Evolutionary conservation across 1,140 invertebrate genomes (phyloP), one percentile per base, ranked within the genome.

Genomic region (Bradysia coprophila): DNA sequence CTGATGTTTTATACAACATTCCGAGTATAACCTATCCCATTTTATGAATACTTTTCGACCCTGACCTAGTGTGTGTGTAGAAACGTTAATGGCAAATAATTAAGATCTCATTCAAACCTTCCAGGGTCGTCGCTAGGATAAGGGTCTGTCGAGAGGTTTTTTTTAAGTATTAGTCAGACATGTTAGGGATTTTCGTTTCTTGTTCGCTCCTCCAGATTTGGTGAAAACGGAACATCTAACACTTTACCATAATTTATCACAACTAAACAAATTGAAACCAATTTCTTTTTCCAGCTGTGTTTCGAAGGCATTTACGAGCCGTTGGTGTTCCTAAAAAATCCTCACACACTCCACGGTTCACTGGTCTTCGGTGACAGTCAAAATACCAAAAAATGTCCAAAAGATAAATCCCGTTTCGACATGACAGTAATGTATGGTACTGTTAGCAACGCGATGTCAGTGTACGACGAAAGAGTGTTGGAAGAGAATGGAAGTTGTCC

Each of bases 401-500:
- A 4, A 9, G 39, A 48, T 41, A 51, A 48, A 18, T 57, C 57
- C 13, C 51, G 48, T 5, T 48, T 59, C 34, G 46, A 9, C 4
- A 19, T 38, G 13, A 18, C 13, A 19, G 4, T 22, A 19, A 15
- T 21, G 4, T 16, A 11, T 16, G 38, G 21, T 18, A 22, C 18
- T 19, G 13, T 38, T 10, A 15, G 16, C 4, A 38, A 3, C 4
- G 16, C 38, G 22, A 47, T 49, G 10, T 55, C 52, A 6, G 51
- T 56, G 28, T 57, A 56, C 42, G 45, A 49, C n/a, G 51, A 52
- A 8, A n/a, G n/a, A n/a, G n/a, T n/a, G n/a, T 43, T 59, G 5
- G 55, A 52, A 20, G 56, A 59, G 38, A 57, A 53, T 9, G 49
- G 57, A 33, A 56, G 55, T 28, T 59, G 57, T 45, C 57, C 57